Evolutionary conservation across 1,140 invertebrate genomes (phyloP).

Genomic region (Zaprionus kolodkinae): DNA sequence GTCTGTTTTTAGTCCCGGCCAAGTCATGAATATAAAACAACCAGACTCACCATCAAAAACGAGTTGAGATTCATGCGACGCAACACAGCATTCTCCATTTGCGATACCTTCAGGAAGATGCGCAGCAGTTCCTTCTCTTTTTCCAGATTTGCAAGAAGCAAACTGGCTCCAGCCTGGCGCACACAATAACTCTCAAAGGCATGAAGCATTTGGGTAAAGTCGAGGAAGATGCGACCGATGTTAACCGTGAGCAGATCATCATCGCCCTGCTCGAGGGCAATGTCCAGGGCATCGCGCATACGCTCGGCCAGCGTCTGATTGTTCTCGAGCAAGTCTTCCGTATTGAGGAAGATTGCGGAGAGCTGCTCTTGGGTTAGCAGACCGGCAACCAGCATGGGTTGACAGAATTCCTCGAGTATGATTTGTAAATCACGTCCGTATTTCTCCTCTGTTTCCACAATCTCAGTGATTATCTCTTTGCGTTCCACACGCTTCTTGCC

Average conservation of each 20-base stretch:
- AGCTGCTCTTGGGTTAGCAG: slow-evolving; percentile 92
- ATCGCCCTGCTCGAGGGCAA: slow-evolving; percentile 90
- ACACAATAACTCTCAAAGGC: slow-evolving; percentile 98
- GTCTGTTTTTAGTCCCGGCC: not conserved
- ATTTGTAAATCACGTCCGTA: slow-evolving; percentile 96
- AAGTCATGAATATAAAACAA: slow-evolving; percentile 35
- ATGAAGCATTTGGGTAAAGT: slow-evolving; percentile 96
- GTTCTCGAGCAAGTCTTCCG: slow-evolving; percentile 95
- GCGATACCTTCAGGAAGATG: slow-evolving; percentile 97
- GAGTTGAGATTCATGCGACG: slow-evolving; percentile 98
- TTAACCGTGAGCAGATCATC: slow-evolving; percentile 94
- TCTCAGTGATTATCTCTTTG: slow-evolving; percentile 97
- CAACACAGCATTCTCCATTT: slow-evolving; percentile 97
- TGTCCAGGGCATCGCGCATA: slow-evolving; percentile 94
- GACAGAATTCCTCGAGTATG: slow-evolving; percentile 96
- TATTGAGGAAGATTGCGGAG: slow-evolving; percentile 96
- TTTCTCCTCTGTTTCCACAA: slow-evolving; percentile 98
- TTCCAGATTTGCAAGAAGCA: slow-evolving; percentile 94
- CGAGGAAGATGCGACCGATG: slow-evolving; percentile 95
- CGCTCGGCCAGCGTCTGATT: slow-evolving; percentile 94
- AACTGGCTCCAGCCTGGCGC: slow-evolving; percentile 94
- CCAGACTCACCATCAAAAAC: slow-evolving; percentile 93
- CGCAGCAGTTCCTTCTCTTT: slow-evolving; percentile 97
- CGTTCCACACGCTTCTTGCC: slow-evolving; percentile 93
- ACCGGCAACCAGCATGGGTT: slow-evolving; percentile 95